These are phyloP conservation scores for Heliangelus exortis DNA, from an alignment of 2,797 vertebrate genomes.

Conservation along the genomic window DNA sequence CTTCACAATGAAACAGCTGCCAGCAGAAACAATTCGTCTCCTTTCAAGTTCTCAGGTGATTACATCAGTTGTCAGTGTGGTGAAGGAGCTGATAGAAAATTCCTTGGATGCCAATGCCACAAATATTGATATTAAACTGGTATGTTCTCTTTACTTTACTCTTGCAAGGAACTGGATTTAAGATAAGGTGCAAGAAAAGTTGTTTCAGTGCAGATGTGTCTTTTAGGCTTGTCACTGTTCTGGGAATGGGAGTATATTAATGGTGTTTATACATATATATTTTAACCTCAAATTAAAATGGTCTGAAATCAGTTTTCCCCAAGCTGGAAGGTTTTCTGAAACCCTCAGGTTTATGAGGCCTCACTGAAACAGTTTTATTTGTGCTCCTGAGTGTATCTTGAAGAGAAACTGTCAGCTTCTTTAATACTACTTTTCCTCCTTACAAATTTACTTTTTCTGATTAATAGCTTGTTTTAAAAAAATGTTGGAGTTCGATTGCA, in stretches of 20 bases:
- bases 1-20: constrained; percentile 88
- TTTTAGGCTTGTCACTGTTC: neutral
- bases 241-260: neutral
- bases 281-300: neutral
- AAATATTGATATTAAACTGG: constrained; percentile 90
- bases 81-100: constrained; percentile 95
- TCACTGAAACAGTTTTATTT: neutral
- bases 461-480: neutral
- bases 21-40: constrained; percentile 86
- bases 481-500: neutral
- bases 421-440: neutral
- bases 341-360: neutral
- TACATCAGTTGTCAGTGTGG: constrained; percentile 90
- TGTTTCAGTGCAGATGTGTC: neutral
- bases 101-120: constrained; percentile 90
- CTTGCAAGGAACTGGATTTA: neutral
- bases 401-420: neutral
- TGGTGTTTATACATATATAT: neutral
- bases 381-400: neutral
- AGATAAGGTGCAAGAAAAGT: neutral
- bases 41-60: constrained; percentile 94
- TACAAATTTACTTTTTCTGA: neutral
- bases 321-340: no score
- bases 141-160: constrained; percentile 61
- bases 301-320: neutral